Conservation (phyloP, 1,140 invertebrate genomes). For the Aphis gossypii region DNA sequence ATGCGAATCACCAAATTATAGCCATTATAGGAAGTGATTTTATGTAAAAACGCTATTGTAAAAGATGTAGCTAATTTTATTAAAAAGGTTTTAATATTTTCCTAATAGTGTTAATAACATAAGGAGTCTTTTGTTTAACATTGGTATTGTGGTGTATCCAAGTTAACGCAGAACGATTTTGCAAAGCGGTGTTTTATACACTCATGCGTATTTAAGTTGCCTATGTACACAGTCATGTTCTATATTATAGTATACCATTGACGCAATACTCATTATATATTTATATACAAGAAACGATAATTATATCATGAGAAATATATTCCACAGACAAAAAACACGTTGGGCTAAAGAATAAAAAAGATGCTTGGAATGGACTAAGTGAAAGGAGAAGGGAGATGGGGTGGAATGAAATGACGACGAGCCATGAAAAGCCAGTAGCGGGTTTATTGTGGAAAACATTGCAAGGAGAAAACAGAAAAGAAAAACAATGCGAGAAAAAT, state of each 20-base stretch:
- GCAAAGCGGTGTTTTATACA: background rate
- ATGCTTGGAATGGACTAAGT: background rate
- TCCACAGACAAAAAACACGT: background rate
- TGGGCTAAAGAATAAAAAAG: background rate
- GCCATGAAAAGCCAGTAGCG: background rate
- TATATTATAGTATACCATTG: background rate
- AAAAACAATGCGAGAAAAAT: slow-evolving; percentile 15
- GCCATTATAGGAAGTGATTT: background rate
- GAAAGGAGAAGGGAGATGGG: background rate
- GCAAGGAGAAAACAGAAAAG: background rate
- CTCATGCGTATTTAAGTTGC: background rate
- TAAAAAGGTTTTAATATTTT: no score
- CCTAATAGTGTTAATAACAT: no score
- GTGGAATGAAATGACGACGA: background rate
- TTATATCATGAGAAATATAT: slow-evolving; percentile 1
- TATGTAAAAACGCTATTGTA: no score
- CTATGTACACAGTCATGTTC: background rate
- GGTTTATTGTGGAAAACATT: background rate
- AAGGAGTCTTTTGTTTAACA: background rate
- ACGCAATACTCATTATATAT: background rate
- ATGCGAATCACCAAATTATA: background rate
- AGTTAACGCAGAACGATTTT: background rate
- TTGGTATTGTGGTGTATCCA: background rate
- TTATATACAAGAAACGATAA: background rate
- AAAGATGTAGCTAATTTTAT: no score